phyloP scores from a whole-genome alignment of 2,113 vertebrate species.

The Corvus moneduloides region DNA sequence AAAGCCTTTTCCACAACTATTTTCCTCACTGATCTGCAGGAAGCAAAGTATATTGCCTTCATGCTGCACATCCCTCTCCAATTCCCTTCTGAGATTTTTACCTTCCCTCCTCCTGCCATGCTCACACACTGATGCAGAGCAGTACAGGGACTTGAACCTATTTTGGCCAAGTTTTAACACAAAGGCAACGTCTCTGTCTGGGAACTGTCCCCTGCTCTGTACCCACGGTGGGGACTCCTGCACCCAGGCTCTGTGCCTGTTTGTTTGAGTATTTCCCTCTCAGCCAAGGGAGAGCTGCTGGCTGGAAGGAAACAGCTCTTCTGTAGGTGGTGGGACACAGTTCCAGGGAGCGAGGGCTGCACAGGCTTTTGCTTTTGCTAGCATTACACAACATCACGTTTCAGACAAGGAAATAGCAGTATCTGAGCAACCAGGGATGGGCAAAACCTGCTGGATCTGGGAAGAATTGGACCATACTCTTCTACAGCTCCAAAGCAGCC shows the following conservation, averaged over 20 bases:
- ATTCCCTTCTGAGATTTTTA: rapidly evolving
- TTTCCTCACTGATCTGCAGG: rapidly evolving
- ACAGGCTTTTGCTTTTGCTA: not conserved
- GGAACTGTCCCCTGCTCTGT: not conserved
- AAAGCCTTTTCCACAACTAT: not conserved
- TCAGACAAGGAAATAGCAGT: not conserved
- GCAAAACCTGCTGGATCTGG: not conserved
- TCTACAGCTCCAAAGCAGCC: not conserved
- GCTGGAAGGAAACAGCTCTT: not conserved
- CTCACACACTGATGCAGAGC: not conserved
- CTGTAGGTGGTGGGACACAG: not conserved
- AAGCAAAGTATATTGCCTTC: not conserved
- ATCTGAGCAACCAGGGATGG: not conserved
- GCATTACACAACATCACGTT: not conserved
- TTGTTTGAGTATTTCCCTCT: not conserved
- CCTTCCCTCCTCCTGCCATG: not conserved
- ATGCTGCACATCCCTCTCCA: rapidly evolving
- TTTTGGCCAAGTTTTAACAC: not conserved
- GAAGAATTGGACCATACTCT: not conserved
- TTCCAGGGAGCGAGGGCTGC: not conserved
- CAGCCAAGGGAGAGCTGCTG: not conserved
- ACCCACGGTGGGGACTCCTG: rapidly evolving
- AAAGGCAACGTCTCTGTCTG: not conserved
- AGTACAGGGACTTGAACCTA: rapidly evolving
- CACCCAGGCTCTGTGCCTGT: rapidly evolving